Evolutionary conservation across 2,113 vertebrate species (phyloP).

Genomic region (Apus apus): DNA sequence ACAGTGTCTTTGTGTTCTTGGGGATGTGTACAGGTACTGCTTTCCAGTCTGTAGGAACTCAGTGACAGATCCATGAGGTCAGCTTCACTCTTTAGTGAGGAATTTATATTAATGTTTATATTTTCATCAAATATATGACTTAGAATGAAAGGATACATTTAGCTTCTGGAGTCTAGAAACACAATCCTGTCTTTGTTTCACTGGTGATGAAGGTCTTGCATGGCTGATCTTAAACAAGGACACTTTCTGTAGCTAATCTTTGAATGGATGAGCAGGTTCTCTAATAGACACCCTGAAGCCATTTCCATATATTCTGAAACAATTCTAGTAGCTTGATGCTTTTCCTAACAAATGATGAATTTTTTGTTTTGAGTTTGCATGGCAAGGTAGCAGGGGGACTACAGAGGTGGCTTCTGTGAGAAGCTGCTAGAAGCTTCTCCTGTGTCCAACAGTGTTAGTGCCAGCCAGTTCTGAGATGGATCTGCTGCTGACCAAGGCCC

Average conservation of each 20-base stretch:
- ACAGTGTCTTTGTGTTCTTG: background rate
- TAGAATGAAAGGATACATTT: background rate
- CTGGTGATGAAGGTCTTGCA: background rate
- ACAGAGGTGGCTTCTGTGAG: background rate
- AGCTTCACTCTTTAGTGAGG: background rate
- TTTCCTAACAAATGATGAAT: slow-evolving; percentile 2
- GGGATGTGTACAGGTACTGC: background rate
- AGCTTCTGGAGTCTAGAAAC: background rate
- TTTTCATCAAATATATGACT: background rate
- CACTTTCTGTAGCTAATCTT: background rate
- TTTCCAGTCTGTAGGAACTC: background rate
- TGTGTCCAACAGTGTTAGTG: background rate
- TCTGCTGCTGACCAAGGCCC: background rate
- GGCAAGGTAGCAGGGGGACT: background rate
- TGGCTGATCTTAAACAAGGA: background rate
- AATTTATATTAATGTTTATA: background rate
- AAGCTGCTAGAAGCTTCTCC: background rate
- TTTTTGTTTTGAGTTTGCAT: background rate
- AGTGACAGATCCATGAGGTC: background rate
- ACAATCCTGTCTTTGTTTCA: background rate
- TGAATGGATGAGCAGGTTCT: background rate
- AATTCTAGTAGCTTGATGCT: background rate
- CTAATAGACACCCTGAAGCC: background rate
- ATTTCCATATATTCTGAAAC: background rate
- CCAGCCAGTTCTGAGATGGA: background rate